Evolutionary conservation across 2,113 vertebrate genomes (phyloP).

Genomic region (Syngnathoides biaculeatus): DNA sequence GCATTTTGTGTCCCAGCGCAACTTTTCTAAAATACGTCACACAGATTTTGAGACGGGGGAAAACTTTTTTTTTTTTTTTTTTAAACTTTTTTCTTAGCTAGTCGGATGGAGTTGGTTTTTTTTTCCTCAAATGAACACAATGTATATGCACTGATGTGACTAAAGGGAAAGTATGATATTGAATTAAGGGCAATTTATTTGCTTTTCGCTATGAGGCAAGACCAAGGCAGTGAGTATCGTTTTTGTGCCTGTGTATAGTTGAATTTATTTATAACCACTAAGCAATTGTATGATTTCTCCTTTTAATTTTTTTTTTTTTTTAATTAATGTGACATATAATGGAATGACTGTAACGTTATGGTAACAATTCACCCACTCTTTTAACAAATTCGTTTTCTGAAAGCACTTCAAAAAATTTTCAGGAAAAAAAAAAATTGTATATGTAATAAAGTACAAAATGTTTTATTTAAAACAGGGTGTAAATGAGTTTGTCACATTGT

Average conservation of each 20-base stretch:
- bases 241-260: slow-evolving; percentile 61
- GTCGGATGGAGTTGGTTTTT: slow-evolving; percentile 42
- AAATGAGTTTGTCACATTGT: slow-evolving; percentile 71
- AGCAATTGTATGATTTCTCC: slow-evolving; percentile 61
- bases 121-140: slow-evolving; percentile 63
- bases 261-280: slow-evolving; percentile 77
- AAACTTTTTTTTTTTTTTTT: slow-evolving; percentile 23
- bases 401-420: slow-evolving; percentile 76
- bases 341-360: slow-evolving; percentile 41
- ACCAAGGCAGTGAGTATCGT: slow-evolving; percentile 53
- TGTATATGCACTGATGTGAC: slow-evolving; percentile 89
- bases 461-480: slow-evolving; percentile 73
- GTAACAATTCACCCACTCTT: slow-evolving; percentile 47
- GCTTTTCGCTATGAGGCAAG: slow-evolving; percentile 47
- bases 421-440: slow-evolving; percentile 54
- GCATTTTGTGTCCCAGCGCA: slow-evolving; percentile 75
- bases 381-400: slow-evolving; percentile 60
- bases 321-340: slow-evolving; percentile 57
- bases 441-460: slow-evolving; percentile 57
- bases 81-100: slow-evolving; percentile 56
- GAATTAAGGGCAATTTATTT: slow-evolving; percentile 45
- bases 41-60: slow-evolving; percentile 76
- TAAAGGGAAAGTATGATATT: slow-evolving; percentile 81
- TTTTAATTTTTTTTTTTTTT: slow-evolving; percentile 48
- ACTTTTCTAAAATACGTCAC: slow-evolving; percentile 70